Evolutionary conservation across 2,797 vertebrate genomes (phyloP), one percentile per base, ranked within the genome.

Genomic region (Nyctalus aviator): DNA sequence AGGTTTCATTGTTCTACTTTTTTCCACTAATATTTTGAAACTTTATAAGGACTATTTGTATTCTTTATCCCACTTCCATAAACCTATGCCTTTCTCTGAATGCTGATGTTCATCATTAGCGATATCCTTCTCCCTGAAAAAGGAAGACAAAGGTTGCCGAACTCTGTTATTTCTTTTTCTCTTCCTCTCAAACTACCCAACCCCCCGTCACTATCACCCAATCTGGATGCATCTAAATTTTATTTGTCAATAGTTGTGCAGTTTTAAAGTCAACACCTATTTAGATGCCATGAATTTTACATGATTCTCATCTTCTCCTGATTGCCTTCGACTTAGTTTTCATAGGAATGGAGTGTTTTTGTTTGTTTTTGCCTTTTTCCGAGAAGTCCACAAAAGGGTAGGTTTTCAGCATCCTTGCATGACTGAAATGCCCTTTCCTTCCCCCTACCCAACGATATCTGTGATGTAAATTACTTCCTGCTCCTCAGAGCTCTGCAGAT

Each of bases 401-500:
- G 17, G 6, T 78, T 71, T 79, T 25, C 57, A 35, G 32, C 27
- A 35, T n/a, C 5, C 18, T n/a, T 66, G 66, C 7, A 35, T 23
- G 27, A 32, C 27, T 27, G 32, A 79, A 75, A 66, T 23, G 23
- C 6, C 27, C 48, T 9, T 72, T 64, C 15, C 2, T 72, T 64
- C 15, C 2, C 8, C 3, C 2, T 1, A 8, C 1, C 1, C 11
- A 25, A 20, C 4, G 27, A 10, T 35, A 46, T 77, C 15, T 35
- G 5, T 4, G 4, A 18, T 46, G 12, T 55, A 21, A 64, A 18
- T 46, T n/a, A 0, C 3, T 62, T 66, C 15, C 17, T 15, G 3
- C 37, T 37, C n/a, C 17, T 21, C 11, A 17, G 73, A 71, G 5
- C 3, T 20, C 23, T 18, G 7, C 14, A 17, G 25, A 11, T 6